Base-by-base conservation (phyloP, 2,888 invertebrate genomes). In the Brachyptera risi region DNA sequence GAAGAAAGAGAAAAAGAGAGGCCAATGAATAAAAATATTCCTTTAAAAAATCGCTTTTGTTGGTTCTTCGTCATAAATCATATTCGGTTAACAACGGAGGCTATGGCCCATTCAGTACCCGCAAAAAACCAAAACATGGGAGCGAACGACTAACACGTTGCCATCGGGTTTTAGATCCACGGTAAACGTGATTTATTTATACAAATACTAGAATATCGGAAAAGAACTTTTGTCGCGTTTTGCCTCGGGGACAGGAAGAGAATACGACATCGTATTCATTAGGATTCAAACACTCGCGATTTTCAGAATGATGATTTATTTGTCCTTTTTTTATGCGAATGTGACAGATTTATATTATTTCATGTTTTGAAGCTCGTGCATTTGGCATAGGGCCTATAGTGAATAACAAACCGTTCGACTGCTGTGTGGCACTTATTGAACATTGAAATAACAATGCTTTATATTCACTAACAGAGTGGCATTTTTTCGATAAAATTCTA, bases 1-100 rank as follows among this genome's bases (percentile, higher is more conserved):
- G 42, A 42, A 26, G 38, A 17, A 26, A 57, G 57, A 23, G 19
- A 44, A 31, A 47, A 35, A 27, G 49, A 58, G 57, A 47, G 58
- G 19, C 26, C 17, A 58, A 58, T 49, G 47, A 58, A 47, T 58
- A 58, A 58, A 42, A 58, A 58, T 31, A 56, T 58, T 37, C 17
- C 5, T 15, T 5, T 3, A 15, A 51, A 54, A 54, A 54, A 19
- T 37, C 54, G 35, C 19, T 23, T 54, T 54, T 54, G 54, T 54
- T 31, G 4, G 35, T 21, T n/a, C 17, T 35, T 19, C 11, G 35
- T 2, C 7, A 54, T 54, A 54, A 54, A 54, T 54, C 54, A 54
- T 19, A 54, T 21, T 54, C 15, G 35, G 54, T 54, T 54, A 37
- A 54, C 54, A 54, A 54, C 54, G 7, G 44, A 37, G 54, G 9